Percentiles rank a stretch among this genome's conserved stretches.
Evolutionary conservation across 2,888 invertebrate genomes (phyloP).

Genomic region (Selenia dentaria): DNA sequence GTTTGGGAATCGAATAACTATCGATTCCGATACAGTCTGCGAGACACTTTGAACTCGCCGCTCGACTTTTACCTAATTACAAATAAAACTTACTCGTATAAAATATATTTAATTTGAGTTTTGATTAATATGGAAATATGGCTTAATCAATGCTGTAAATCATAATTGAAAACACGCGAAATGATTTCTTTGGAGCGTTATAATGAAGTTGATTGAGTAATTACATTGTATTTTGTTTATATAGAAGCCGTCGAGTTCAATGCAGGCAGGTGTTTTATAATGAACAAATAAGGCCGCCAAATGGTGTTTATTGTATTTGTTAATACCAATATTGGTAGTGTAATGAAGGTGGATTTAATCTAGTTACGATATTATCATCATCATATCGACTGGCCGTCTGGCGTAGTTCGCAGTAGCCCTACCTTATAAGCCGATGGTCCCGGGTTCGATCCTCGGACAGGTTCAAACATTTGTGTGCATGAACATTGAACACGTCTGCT

Average conservation of each 20-base stretch:
- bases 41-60: conserved; percentile 51
- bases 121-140: conserved; percentile 58
- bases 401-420: too few relatives aligned
- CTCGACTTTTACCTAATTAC: conserved; percentile 63
- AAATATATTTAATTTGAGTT: conserved; percentile 33
- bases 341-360: too few relatives aligned
- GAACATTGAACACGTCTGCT: too few relatives aligned
- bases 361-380: too few relatives aligned
- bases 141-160: conserved; percentile 55
- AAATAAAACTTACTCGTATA: conserved; percentile 43
- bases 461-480: too few relatives aligned
- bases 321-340: too few relatives aligned
- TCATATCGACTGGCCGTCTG: too few relatives aligned
- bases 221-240: conserved; percentile 35
- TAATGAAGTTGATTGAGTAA: conserved; percentile 62
- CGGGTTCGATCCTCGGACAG: too few relatives aligned
- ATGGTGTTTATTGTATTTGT: too few relatives aligned
- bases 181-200: conserved; percentile 32
- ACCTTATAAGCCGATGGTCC: too few relatives aligned
- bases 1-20: conserved; percentile 32
- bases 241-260: conserved; percentile 2
- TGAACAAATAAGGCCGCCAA: conserved; percentile 16
- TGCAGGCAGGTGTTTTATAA: conserved; percentile 12
- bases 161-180: conserved; percentile 47
- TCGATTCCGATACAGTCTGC: conserved; percentile 27